These are phyloP conservation scores for Crenichthys baileyi DNA, from an alignment of 2,797 vertebrate genomes.

Conservation along the genomic window DNA sequence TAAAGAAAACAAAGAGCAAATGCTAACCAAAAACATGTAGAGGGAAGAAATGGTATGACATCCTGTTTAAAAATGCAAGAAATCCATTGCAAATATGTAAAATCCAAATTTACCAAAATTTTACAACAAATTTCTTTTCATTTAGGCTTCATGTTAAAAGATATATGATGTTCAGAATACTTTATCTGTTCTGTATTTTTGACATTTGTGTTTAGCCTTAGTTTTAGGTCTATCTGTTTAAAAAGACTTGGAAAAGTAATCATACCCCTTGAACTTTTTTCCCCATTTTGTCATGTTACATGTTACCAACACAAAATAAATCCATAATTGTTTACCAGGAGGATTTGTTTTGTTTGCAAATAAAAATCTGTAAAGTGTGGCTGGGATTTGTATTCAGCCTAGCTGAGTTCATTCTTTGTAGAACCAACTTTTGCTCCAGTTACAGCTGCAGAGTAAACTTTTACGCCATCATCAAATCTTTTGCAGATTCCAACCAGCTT, in stretches of 20 bases:
- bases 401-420: not conserved
- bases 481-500: not conserved
- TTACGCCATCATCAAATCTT: not conserved
- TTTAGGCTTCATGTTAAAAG: not conserved
- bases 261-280: not conserved
- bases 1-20: constrained; percentile 30
- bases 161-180: too few species aligned
- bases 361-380: not conserved
- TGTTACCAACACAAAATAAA: not conserved
- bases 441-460: not conserved
- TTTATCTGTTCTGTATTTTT: not conserved
- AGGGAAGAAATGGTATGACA: constrained; percentile 19
- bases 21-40: constrained; percentile 27
- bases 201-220: too few species aligned
- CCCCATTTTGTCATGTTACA: not conserved
- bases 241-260: not conserved
- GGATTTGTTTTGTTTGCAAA: not conserved
- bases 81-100: not conserved
- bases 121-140: not conserved
- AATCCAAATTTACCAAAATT: not conserved
- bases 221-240: too few species aligned
- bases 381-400: not conserved
- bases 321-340: not conserved
- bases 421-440: not conserved
- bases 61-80: not conserved